Evolutionary conservation across 2,113 vertebrate genomes (phyloP).

Genomic region (Dermatemys mawii): DNA sequence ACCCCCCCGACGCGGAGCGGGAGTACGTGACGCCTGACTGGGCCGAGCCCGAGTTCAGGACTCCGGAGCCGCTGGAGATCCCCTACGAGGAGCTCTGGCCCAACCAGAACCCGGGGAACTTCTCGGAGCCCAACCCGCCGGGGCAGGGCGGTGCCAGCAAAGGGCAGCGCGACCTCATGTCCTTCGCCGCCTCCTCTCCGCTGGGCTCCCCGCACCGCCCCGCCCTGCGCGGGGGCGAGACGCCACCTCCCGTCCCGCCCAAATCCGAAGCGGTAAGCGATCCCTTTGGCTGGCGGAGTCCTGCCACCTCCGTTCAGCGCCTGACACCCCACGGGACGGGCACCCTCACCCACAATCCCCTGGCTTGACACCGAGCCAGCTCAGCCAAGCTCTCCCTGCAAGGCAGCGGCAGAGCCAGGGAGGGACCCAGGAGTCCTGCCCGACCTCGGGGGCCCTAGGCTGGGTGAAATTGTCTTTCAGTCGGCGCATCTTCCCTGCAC

Average conservation of each 20-base stretch:
- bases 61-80: constrained; percentile 84
- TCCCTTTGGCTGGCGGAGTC: no score
- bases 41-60: constrained; percentile 84
- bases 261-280: constrained; percentile 98
- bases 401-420: no score
- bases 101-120: constrained; percentile 77
- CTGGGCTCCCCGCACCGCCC: constrained; percentile 49
- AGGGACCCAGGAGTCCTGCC: no score
- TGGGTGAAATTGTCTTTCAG: accelerated
- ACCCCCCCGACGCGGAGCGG: constrained; percentile 81
- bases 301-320: no score
- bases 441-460: accelerated
- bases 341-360: no score
- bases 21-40: constrained; percentile 94
- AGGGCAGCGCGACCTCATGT: constrained; percentile 85
- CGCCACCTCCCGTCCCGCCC: constrained; percentile 93
- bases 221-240: constrained; percentile 74
- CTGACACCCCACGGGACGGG: no score
- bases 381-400: neutral
- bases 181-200: constrained; percentile 77
- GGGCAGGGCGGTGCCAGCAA: constrained; percentile 73
- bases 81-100: constrained; percentile 98
- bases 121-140: constrained; percentile 36
- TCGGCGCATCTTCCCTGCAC: neutral
- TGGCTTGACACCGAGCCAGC: no score